Evolutionary conservation across 2,888 invertebrate genomes (phyloP), one percentile per base, ranked within the genome.

Genomic region (Trachelus tabidus): DNA sequence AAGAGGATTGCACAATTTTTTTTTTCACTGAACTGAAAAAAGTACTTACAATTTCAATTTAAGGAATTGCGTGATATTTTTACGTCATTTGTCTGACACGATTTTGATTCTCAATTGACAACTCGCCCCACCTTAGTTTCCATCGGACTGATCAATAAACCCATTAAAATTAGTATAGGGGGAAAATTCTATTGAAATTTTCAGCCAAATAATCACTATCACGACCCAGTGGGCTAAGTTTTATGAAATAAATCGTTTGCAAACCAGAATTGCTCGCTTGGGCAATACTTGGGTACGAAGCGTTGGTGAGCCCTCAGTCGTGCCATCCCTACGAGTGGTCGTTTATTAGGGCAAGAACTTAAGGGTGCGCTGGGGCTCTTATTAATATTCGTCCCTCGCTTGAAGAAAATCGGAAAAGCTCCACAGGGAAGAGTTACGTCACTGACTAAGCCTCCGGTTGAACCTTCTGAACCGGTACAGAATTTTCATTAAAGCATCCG

Each of bases 361-460:
- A 76, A 77, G 80, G 77, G 80, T 77, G 79, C 78, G 77, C 76
- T 79, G 77, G 73, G 77, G 73, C 81, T 79, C 84, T 87, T 86
- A 87, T 86, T 84, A 87, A 87, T 85, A 88, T 86, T 85, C 83
- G 80, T 80, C 81, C 81, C 83, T 82, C 76, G 79, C 40, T 69
- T 35, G 73, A 56, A 79, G 75, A 69, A 77, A 76, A 76, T 73
- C 69, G n/a, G 73, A 71, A 75, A 74, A 73, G 79, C 75, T 73
- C 75, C 37, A 33, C 68, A 35, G 68, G 68, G 69, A 74, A 73
- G n/a, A 33, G 56, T 23, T 56, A 23, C 56, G 15, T 23, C 56
- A 2, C 23, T 23, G 56, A 56, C 56, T 56, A 23, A 23, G 9
- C 23, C 23, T 56, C 23, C 6, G 23, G 56, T 23, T 56, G 9